These are phyloP conservation scores for Xylota sylvarum DNA, from an alignment of 2,888 invertebrate species.

Conservation along the genomic window DNA sequence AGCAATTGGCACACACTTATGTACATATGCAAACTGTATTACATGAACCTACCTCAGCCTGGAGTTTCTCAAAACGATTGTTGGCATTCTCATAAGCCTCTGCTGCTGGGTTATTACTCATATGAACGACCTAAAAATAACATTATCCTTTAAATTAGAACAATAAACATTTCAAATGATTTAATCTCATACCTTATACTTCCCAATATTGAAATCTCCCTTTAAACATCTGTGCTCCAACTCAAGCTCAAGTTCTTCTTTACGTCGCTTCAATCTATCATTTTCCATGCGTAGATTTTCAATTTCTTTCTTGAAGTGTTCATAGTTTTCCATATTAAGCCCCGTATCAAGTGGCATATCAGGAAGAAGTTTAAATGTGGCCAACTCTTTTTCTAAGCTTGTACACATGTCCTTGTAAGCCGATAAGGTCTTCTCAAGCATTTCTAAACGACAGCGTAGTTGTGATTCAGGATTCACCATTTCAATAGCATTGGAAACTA, in stretches of 20 bases:
- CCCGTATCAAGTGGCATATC: conserved; percentile 78
- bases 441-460: conserved; percentile 88
- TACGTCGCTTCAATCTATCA: conserved; percentile 85
- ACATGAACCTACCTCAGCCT: conserved; percentile 89
- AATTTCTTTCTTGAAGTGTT: conserved; percentile 87
- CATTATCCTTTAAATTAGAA: neutral
- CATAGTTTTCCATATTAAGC: conserved; percentile 85
- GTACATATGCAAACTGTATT: no score
- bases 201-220: conserved; percentile 85
- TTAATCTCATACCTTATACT: conserved; percentile 80
- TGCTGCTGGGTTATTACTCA: conserved; percentile 90
- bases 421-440: conserved; percentile 90
- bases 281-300: conserved; percentile 86
- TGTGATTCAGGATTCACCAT: conserved; percentile 84
- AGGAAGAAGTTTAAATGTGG: conserved; percentile 81
- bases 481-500: conserved; percentile 80
- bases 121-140: conserved; percentile 87
- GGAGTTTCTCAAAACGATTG: conserved; percentile 89
- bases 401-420: conserved; percentile 90
- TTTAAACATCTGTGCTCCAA: conserved; percentile 87
- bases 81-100: conserved; percentile 89
- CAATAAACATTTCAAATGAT: neutral
- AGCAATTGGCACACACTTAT: neutral
- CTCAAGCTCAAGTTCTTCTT: conserved; percentile 89
- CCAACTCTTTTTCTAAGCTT: conserved; percentile 88